These are phyloP conservation scores for Cephalopterus ornatus DNA, from an alignment of 2,113 vertebrate genomes.

Conservation along the genomic window DNA sequence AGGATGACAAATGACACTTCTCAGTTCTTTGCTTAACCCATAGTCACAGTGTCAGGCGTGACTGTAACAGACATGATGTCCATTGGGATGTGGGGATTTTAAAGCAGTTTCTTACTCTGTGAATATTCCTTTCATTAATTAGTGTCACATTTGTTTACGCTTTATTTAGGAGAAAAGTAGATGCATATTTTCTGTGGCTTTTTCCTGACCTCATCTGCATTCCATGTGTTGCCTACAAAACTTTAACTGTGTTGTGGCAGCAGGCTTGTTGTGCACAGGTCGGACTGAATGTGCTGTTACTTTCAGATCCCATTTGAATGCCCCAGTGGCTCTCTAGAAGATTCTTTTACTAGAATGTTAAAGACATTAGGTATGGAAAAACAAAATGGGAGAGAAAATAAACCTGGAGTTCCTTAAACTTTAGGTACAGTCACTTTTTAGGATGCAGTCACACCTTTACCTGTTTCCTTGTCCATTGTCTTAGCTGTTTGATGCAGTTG, in stretches of 20 bases:
- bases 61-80: not conserved
- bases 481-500: not conserved
- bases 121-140: not conserved
- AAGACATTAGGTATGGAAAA: not conserved
- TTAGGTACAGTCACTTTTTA: not conserved
- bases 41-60: not conserved
- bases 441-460: not conserved
- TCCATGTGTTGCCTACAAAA: not conserved
- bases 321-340: not conserved
- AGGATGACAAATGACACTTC: not conserved
- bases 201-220: conserved; percentile 5
- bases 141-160: not conserved
- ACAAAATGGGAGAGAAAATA: not conserved
- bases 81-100: not conserved
- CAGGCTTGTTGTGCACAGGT: not conserved
- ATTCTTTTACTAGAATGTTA: not conserved
- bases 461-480: not conserved
- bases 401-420: not conserved
- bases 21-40: not conserved
- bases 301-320: not conserved
- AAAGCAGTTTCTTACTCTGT: not conserved
- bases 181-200: not conserved
- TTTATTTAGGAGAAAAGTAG: not conserved
- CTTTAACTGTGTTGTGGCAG: not conserved
- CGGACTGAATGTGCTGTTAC: not conserved